Conservation (phyloP, 2,797 vertebrate species). For the Mionectes olivaceus region DNA sequence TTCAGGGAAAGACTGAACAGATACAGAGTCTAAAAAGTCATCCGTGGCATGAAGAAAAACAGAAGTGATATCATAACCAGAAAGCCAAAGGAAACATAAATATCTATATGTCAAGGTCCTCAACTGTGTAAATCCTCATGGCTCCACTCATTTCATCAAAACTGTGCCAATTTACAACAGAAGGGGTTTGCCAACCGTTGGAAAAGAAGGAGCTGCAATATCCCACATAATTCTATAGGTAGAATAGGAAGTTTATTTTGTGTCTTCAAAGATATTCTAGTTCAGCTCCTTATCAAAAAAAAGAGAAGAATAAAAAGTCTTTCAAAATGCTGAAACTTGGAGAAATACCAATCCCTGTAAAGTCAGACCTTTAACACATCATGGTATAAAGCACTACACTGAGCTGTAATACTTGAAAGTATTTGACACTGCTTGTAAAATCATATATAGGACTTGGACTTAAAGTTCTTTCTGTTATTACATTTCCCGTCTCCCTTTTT, state of each 20-base stretch:
- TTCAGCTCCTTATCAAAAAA: neutral
- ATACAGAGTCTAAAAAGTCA: neutral
- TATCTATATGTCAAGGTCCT: neutral
- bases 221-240: rapidly evolving
- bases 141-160: neutral
- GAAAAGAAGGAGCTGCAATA: neutral
- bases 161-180: neutral
- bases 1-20: conserved; percentile 13
- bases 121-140: neutral
- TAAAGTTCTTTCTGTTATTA: conserved; percentile 5
- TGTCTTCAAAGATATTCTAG: neutral
- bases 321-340: conserved; percentile 7
- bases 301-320: neutral
- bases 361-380: neutral
- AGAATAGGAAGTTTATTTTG: neutral
- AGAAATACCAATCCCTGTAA: neutral
- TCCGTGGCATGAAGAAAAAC: neutral
- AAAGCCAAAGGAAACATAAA: neutral
- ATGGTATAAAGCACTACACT: neutral
- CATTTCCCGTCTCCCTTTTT: conserved; percentile 18
- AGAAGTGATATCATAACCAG: neutral
- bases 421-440: neutral
- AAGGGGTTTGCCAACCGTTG: neutral
- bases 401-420: neutral
- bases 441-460: neutral